Base-by-base conservation (phyloP, 2,888 invertebrate species). In the Drosophila neonasuta region DNA sequence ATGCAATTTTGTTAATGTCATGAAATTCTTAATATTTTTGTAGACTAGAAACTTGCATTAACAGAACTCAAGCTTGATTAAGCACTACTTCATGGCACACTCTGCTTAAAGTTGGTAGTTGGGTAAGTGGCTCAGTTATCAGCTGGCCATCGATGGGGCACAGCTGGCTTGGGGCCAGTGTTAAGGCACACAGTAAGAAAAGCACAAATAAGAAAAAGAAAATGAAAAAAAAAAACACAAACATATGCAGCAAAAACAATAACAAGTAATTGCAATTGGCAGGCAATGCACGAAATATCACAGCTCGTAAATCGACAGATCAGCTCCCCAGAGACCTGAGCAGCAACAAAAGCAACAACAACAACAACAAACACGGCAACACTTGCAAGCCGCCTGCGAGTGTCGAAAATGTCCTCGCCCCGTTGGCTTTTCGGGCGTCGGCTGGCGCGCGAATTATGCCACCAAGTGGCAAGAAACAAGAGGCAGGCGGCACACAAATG, bases 381-480 rank as follows among this genome's bases (percentile, higher is more conserved):
- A 64, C 45, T 44, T 52, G 11, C 42, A 41, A 13, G 49, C 57
- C 48, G 45, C 44, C 52, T 54, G 34, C 41, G 56, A 52, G 58
- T 61, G 51, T 58, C 17, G 30, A 42, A 60, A 60, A 63, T 71
- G 67, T 74, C 71, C 74, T 74, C 74, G 59, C 32, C 20, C n/a
- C 4, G 15, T 42, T 45, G 15, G 34, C n/a, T 63, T 63, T 15
- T 74, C 64, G 79, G 80, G 79, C 84, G 80, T 84, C 79, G 84
- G 52, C 79, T 58, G 71, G 58, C 57, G 84, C 72, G 81, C 81
- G 72, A 81, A 84, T 84, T 81, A 84, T 84, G 84, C 81, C 81
- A 81, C 79, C 79, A 72, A 72, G 60, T 56, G 58, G 68, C 64
- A 44, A 34, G 32, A 32, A 10, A 30, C 45, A 52, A 57, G 34